A percentile compares a stretch with the other conserved stretches of the same genome.
Conservation (phyloP, 2,888 invertebrate species). For the Phrixothrix hirtus region DNA sequence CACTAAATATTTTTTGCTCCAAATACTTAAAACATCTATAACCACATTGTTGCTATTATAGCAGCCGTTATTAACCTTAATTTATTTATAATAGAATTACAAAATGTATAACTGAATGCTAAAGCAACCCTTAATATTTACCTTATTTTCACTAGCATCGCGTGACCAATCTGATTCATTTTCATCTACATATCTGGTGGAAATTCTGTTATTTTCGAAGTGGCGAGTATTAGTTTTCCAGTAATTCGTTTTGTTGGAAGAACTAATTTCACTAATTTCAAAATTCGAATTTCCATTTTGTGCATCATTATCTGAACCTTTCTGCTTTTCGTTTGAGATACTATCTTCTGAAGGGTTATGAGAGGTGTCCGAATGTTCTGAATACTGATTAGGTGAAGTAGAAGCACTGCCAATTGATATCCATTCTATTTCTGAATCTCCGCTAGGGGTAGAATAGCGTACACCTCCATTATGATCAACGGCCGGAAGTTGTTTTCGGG, state of each 20-base stretch:
- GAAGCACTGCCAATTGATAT: slow-evolving; percentile 55
- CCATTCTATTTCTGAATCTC: slow-evolving; percentile 78
- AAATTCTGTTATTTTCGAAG: slow-evolving; percentile 15
- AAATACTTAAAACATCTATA: too few species aligned
- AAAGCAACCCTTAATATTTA: too few species aligned
- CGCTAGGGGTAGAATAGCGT: slow-evolving; percentile 64
- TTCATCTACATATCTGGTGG: slow-evolving; percentile 5
- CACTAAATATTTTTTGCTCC: too few species aligned
- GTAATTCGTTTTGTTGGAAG: slow-evolving; percentile 29
- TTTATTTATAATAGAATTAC: too few species aligned
- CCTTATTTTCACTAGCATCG: slow-evolving; percentile 21
- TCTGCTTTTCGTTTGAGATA: not conserved
- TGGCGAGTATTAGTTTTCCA: slow-evolving; percentile 48
- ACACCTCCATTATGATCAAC: slow-evolving; percentile 73
- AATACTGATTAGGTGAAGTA: slow-evolving; percentile 7
- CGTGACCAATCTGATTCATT: slow-evolving; percentile 36
- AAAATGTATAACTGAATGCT: too few species aligned
- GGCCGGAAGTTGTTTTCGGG: slow-evolving; percentile 73
- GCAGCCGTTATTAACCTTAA: too few species aligned
- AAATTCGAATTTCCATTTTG: not conserved
- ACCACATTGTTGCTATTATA: too few species aligned
- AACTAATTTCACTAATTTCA: not conserved
- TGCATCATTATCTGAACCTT: not conserved
- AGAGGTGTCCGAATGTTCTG: not conserved
- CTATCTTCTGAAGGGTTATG: not conserved